Percentiles rank a stretch among this genome's conserved stretches.
These are phyloP conservation scores for Lasioglossum albipes DNA, from an alignment of 1,140 invertebrate species.

Conservation along the genomic window DNA sequence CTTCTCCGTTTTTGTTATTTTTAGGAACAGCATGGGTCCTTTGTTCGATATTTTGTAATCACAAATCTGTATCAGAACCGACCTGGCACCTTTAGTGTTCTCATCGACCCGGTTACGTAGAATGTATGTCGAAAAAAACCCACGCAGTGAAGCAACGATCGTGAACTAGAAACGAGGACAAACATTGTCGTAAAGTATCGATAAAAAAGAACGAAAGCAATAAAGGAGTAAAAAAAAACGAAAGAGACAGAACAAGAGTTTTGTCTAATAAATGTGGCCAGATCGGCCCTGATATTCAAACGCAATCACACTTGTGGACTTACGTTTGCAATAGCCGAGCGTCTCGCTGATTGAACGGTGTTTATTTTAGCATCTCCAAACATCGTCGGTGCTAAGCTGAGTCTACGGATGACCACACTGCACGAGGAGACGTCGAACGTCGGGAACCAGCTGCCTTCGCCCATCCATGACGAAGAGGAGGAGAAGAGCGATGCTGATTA, in stretches of 20 bases:
- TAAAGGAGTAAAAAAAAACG: accelerated
- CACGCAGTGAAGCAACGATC: background rate
- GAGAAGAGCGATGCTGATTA: slow-evolving; percentile 83
- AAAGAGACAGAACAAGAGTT: background rate
- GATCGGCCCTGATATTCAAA: slow-evolving; percentile 59
- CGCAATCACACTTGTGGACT: background rate
- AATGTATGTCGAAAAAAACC: slow-evolving; percentile 22
- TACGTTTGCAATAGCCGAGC: too few species aligned
- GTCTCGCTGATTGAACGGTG: background rate
- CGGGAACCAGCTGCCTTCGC: slow-evolving; percentile 72
- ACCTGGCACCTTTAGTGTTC: slow-evolving; percentile 59
- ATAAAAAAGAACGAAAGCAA: too few species aligned
- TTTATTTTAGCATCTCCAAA: slow-evolving; percentile 87
- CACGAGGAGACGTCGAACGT: slow-evolving; percentile 87
- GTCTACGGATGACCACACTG: slow-evolving; percentile 93
- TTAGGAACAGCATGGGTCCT: slow-evolving; percentile 63
- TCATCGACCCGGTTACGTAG: slow-evolving; percentile 22
- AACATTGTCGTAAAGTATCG: too few species aligned
- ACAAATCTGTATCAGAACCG: slow-evolving; percentile 62
- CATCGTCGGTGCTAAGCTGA: slow-evolving; percentile 88
- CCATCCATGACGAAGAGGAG: slow-evolving; percentile 79
- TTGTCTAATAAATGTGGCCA: slow-evolving; percentile 35
- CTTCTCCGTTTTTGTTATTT: slow-evolving; percentile 53
- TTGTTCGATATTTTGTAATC: slow-evolving; percentile 47
- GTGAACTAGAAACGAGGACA: background rate